Evolutionary conservation across 2,888 invertebrate genomes (phyloP), one percentile per base, ranked within the genome.

Genomic region (Phortica okadai): DNA sequence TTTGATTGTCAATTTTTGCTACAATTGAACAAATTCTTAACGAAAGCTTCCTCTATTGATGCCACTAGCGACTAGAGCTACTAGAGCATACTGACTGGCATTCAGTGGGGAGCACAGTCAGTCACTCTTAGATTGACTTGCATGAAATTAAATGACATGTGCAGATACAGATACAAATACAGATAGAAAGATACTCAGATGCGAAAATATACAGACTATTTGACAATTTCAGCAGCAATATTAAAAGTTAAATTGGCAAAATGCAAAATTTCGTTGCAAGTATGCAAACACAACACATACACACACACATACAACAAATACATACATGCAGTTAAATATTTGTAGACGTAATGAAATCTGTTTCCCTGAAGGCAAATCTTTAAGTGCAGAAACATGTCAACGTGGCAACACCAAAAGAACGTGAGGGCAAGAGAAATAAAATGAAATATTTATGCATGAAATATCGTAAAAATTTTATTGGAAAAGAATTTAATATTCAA

Each of bases 1-100:
- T 72, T 56, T 72, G 70, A 54, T 72, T 72, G 70, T 72, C 70
- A 69, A 69, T 69, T 69, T 50, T 50, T 44, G 45, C 21, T 16
- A 21, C 10, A 25, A 33, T 33, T 33, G 33, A 33, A 33, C 33
- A 33, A 33, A 33, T 33, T 33, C 50, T 50, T 50, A 50, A 50
- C 50, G 50, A 50, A 50, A 14, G 14, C 8, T 50, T 11, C 1
- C 14, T 50, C 50, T 50, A 11, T 6, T 50, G 50, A 2, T 14
- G 50, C 8, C 14, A 50, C 50, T 5, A 50, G 14, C 8, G 8
- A 14, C 50, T 11, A 2, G 10, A 50, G 50, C 14, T 50, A 50
- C 10, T 50, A 2, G 50, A 14, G 50, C 14, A 11, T 14, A 11
- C 1, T 33, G 33, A 33, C 33, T 33, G 33, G 4, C 33, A 33